phyloP scores from a whole-genome alignment of 2,113 vertebrate genomes.

The Nesospiza acunhae region DNA sequence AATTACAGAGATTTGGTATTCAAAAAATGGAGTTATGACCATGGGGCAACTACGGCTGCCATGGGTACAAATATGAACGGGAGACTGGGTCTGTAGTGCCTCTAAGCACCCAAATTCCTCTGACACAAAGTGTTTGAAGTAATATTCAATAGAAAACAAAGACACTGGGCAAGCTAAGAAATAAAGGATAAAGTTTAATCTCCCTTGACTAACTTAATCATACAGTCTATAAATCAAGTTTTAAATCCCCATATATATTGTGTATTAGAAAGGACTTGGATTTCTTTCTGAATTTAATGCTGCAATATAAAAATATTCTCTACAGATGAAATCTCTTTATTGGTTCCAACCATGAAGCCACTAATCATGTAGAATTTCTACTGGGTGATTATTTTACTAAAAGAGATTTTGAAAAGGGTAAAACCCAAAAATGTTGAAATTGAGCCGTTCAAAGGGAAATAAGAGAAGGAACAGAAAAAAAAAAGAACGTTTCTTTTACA shows the following conservation, averaged over 20 bases:
- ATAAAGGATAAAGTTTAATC: constrained; percentile 52
- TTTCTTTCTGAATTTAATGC: constrained; percentile 50
- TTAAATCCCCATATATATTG: not conserved
- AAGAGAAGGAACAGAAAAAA: not conserved
- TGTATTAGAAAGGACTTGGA: constrained; percentile 12
- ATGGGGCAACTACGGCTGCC: not conserved
- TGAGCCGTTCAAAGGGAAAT: constrained; percentile 21
- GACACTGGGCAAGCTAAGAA: constrained; percentile 17
- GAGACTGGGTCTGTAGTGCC: not conserved
- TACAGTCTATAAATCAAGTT: constrained; percentile 39
- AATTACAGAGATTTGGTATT: not conserved
- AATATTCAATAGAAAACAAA: constrained; percentile 22
- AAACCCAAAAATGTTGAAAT: constrained; percentile 39
- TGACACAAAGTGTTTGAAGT: not conserved
- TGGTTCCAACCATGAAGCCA: constrained; percentile 39
- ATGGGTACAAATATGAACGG: not conserved
- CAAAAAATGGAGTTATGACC: not conserved
- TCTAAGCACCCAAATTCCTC: not conserved
- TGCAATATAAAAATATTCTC: constrained; percentile 54
- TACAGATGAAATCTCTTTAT: constrained; percentile 48
- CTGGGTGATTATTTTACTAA: constrained; percentile 31
- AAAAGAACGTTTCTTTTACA: not conserved
- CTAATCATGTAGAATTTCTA: constrained; percentile 51
- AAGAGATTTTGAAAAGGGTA: constrained; percentile 31
- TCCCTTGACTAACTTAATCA: constrained; percentile 53